Base-by-base conservation (phyloP, 2,113 vertebrate genomes). In the Pygoscelis antarcticus region DNA sequence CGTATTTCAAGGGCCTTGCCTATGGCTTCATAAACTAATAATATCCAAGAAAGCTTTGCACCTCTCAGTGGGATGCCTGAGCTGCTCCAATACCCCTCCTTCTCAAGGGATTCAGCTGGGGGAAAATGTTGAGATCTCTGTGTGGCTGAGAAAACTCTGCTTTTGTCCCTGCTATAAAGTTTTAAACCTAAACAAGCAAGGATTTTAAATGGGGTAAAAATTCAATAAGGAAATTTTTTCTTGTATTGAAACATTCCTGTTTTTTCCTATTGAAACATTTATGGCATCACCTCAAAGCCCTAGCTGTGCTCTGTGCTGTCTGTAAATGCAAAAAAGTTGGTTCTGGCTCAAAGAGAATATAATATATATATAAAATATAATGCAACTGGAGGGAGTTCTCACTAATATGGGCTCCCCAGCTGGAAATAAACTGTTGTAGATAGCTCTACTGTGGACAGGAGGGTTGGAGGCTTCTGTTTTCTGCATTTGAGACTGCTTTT, bases 251-350 rank as follows among this genome's bases (percentile, higher is more conserved):
- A 27, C 21, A 34, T 83, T 42, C 11, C 8, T 83, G 0, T 19
- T 74, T 61, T 64, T 34, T 19, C 15, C 20, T 69, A 5, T 36
- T 65, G 70, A 83, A 91, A 78, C 42, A 64, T 22, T 85, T 82
- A 46, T 1, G 8, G 32, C 42, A 72, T 75, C 57, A 57, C 61
- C 75, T 89, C 57, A 84, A 76, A 91, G 70, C 66, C 46, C 25
- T 87, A 54, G 14, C 52, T 87, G 47, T 94, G 80, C 74, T 87
- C 80, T 49, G 27, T 88, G 90, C 64, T 94, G 52, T 55, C 71
- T 90, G 34, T 82, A 96, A 96, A 91, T 88, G 70, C 70, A 83
- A 83, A 90, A 89, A 85, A 47, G 58, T 77, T 88, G 22, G 54
- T 96, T 88, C 80, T 91, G 74, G 40, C 55, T 78, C 66, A 80